phyloP scores from a whole-genome alignment of 2,113 vertebrate species.

The Numida meleagris region DNA sequence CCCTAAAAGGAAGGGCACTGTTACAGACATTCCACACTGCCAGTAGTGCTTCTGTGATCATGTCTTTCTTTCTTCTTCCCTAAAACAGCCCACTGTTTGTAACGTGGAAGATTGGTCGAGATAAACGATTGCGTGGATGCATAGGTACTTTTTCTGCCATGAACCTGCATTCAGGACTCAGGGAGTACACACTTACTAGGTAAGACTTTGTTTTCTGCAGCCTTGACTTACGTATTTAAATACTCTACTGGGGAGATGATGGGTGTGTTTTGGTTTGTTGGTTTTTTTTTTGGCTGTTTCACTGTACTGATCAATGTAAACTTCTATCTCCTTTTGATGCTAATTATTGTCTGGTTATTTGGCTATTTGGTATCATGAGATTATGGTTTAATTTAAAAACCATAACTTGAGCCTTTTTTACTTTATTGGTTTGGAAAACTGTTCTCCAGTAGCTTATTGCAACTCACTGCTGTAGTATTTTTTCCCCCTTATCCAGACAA shows the following conservation, averaged over 20 bases:
- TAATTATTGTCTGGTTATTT: slow-evolving; percentile 33
- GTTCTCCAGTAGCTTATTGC: slow-evolving; percentile 4
- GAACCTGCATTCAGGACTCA: slow-evolving; percentile 99
- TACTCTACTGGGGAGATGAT: slow-evolving; percentile 10
- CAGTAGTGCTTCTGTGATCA: slow-evolving; percentile 26
- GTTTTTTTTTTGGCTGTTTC: slow-evolving; percentile 4
- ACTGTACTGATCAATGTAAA: slow-evolving; percentile 3
- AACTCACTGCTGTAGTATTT: neutral
- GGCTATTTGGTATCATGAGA: neutral
- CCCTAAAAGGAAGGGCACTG: neutral
- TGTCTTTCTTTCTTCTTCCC: slow-evolving; percentile 66
- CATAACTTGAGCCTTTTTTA: neutral
- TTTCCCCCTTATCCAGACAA: slow-evolving; percentile 24
- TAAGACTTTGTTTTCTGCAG: slow-evolving; percentile 77
- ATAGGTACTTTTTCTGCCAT: slow-evolving; percentile 99
- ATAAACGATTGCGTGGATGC: slow-evolving; percentile 99
- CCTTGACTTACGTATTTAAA: slow-evolving; percentile 9
- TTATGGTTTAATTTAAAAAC: slow-evolving; percentile 8
- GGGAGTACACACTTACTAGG: slow-evolving; percentile 99
- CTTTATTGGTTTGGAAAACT: slow-evolving; percentile 18
- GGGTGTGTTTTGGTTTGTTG: slow-evolving; percentile 19
- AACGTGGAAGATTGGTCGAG: slow-evolving; percentile 99
- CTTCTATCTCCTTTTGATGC: slow-evolving; percentile 18
- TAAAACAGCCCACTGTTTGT: slow-evolving; percentile 96
- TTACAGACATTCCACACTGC: neutral